phyloP scores from a whole-genome alignment of 2,797 vertebrate genomes.

The Anniella stebbinsi region DNA sequence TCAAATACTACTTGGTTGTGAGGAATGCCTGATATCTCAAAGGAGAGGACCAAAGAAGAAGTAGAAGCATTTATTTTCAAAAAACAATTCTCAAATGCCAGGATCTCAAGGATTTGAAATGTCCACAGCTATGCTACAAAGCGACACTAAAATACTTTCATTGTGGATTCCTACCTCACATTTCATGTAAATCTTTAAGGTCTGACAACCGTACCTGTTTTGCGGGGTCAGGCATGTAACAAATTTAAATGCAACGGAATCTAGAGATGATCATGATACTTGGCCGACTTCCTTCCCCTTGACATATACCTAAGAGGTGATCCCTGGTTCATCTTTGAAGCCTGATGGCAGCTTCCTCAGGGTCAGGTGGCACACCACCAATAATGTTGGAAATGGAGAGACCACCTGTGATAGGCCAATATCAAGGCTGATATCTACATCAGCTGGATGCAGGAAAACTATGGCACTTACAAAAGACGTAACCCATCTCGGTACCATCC shows the following conservation, averaged over 20 bases:
- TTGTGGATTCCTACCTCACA: not conserved
- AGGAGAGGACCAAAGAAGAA: slow-evolving; percentile 44
- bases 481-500: no score
- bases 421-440: not conserved
- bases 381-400: not conserved
- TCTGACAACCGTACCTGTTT: not conserved
- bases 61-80: slow-evolving; percentile 20
- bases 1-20: slow-evolving; percentile 54
- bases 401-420: not conserved
- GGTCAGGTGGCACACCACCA: not conserved
- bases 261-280: not conserved
- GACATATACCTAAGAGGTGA: not conserved
- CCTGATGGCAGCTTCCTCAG: not conserved
- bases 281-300: not conserved
- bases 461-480: not conserved
- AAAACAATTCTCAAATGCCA: not conserved
- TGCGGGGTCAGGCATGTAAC: not conserved
- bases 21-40: slow-evolving; percentile 38
- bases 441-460: not conserved
- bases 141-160: not conserved
- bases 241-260: not conserved
- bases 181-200: not conserved
- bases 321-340: not conserved
- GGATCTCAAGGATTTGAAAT: not conserved
- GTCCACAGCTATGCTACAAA: not conserved